Base-by-base conservation (phyloP, 2,888 invertebrate species). In the Caenorhabditis angaria region DNA sequence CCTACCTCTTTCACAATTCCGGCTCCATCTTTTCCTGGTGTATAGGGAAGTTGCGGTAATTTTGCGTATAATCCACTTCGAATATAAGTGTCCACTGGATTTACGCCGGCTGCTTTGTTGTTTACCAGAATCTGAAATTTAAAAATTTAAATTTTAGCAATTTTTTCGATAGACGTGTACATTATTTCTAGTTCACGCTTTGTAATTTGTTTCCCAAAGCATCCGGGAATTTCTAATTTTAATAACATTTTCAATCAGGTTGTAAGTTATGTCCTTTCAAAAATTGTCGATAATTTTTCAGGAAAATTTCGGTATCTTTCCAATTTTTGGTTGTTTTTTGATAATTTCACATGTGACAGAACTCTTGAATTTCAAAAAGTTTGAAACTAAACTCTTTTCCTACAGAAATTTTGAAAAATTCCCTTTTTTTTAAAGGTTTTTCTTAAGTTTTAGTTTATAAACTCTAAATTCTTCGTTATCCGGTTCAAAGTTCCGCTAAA, bases 21-120 rank as follows among this genome's bases (percentile, higher is more conserved):
- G 32, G 91, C 88, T n/a, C 88, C 90, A 83, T 91, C 91, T 59
- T 84, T 85, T 2, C 91, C 91, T 4, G 90, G 89, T 14, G 88
- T 89, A 77, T 89, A 90, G 0, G 91, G 91, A 47, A 91, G 85
- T 6, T 83, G 65, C 1, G 90, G 91, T 3, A 88, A 75, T 28
- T 53, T 63, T 10, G 80, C 83, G 76, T 89, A 89, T 0, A 83
- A 83, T n/a, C 91, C 91, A 47, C 88, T 80, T 29, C 91, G 85
- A 55, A 91, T 89, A 81, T 91, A 91, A 0, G 91, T 90, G 70
- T 91, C 91, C 2, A 91, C 90, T 4, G 91, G 91, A 77, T 91
- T 91, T 1, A 91, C 88, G 22, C 91, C 91, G 56, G 90, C 88
- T 3, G 89, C 88, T 29, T 84, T 77, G 0, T 91, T 89, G 72